These are phyloP conservation scores for Orchesella flavescens DNA, from an alignment of 2,888 invertebrate genomes.

Conservation along the genomic window DNA sequence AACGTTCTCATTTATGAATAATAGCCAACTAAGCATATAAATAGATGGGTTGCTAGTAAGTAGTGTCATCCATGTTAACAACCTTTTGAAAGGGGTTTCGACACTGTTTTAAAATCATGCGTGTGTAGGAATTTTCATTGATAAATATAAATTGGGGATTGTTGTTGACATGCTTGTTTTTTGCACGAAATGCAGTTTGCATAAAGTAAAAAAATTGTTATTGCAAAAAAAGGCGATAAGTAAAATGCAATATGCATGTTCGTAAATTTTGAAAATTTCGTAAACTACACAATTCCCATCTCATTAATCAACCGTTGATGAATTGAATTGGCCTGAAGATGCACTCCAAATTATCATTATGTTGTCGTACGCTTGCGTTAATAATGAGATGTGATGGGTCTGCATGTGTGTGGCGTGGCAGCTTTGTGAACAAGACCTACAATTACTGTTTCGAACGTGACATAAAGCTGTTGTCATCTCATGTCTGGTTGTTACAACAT, in stretches of 20 bases:
- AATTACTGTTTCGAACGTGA: too few relatives aligned
- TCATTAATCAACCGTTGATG: slow-evolving; percentile 5
- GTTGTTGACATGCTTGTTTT: background rate
- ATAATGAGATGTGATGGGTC: background rate
- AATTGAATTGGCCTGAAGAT: slow-evolving; percentile 19
- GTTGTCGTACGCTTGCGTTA: background rate
- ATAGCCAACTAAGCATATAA: background rate
- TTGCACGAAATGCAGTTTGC: slow-evolving; percentile 1
- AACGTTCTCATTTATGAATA: background rate
- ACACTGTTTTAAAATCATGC: slow-evolving; percentile 12
- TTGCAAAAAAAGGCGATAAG: background rate
- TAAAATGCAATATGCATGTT: background rate
- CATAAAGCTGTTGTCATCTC: too few relatives aligned
- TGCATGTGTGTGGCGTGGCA: background rate
- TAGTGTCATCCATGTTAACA: slow-evolving; percentile 10
- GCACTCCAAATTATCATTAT: background rate
- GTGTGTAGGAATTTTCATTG: background rate
- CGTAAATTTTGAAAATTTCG: slow-evolving; percentile 9
- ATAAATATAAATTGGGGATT: background rate
- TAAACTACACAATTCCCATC: slow-evolving; percentile 8
- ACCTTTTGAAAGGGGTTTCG: slow-evolving; percentile 3
- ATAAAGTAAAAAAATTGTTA: slow-evolving; percentile 5
- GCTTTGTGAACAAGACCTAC: background rate
- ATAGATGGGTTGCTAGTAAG: background rate
- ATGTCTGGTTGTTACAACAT: too few relatives aligned